Conservation (phyloP, 2,797 vertebrate species). For the Eidolon dupreanum region DNA sequence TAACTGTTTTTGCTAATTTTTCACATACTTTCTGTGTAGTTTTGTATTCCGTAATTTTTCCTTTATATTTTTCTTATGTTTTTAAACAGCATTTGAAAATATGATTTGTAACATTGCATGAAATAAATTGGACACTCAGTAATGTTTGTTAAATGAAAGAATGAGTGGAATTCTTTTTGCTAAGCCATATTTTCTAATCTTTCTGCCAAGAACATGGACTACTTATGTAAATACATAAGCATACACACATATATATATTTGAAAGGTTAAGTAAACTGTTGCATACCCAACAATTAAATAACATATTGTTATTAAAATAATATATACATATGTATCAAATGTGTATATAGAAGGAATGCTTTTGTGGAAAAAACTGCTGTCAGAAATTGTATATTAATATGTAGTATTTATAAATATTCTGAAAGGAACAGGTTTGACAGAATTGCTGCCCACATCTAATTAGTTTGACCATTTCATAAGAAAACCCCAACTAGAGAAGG, state of each 20-base stretch:
- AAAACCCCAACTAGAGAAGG: background rate
- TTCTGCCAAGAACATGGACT: conserved; percentile 1
- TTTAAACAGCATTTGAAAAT: conserved; percentile 36
- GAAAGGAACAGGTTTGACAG: background rate
- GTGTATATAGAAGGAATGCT: background rate
- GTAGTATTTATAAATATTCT: background rate
- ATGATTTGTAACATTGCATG: background rate
- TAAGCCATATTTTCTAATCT: background rate
- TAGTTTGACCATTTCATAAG: background rate
- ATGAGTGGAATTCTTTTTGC: conserved; percentile 1
- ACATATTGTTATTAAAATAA: background rate
- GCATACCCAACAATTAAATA: background rate
- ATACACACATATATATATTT: background rate
- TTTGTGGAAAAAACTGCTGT: background rate
- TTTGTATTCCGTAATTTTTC: background rate
- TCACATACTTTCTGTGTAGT: background rate
- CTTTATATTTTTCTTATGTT: conserved; percentile 16
- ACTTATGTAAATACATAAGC: background rate
- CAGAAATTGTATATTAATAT: background rate
- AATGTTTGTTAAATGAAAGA: conserved; percentile 39
- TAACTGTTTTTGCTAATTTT: background rate
- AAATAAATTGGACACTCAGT: background rate
- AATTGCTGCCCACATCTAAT: background rate
- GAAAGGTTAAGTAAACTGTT: background rate
- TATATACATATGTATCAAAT: background rate